A percentile compares a stretch with the other conserved stretches of the same genome.
phyloP scores from a whole-genome alignment of 2,888 invertebrate genomes.

The Blera fallax region DNA sequence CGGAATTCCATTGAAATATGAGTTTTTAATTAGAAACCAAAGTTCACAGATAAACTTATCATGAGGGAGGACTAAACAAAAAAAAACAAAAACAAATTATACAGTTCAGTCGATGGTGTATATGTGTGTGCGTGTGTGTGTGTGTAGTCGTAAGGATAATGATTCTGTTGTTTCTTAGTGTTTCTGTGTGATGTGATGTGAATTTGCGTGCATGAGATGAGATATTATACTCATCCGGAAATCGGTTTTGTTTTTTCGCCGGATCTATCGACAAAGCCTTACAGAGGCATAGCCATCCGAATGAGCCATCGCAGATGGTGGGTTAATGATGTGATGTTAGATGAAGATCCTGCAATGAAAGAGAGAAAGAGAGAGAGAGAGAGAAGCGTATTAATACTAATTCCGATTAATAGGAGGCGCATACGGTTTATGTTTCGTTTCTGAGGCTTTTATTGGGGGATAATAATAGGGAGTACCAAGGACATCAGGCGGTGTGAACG shows the following conservation, averaged over 20 bases:
- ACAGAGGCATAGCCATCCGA: neutral
- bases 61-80: neutral
- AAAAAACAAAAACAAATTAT: too few species aligned
- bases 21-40: conserved; percentile 43
- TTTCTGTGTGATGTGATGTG: conserved; percentile 15
- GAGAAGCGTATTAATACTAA: conserved; percentile 47
- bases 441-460: conserved; percentile 10
- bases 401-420: conserved; percentile 16
- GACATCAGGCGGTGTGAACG: neutral
- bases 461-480: neutral
- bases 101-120: too few species aligned
- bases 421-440: conserved; percentile 37
- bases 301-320: conserved; percentile 13
- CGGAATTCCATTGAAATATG: conserved; percentile 49
- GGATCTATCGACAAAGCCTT: neutral
- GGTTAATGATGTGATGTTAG: conserved; percentile 43
- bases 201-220: conserved; percentile 53
- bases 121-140: neutral
- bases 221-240: conserved; percentile 39
- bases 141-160: neutral
- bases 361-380: conserved; percentile 4
- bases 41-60: conserved; percentile 20
- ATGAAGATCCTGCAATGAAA: conserved; percentile 66
- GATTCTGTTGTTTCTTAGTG: neutral
- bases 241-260: conserved; percentile 15